Base-by-base conservation (phyloP, 1,140 invertebrate species). In the Megathymus violae region DNA sequence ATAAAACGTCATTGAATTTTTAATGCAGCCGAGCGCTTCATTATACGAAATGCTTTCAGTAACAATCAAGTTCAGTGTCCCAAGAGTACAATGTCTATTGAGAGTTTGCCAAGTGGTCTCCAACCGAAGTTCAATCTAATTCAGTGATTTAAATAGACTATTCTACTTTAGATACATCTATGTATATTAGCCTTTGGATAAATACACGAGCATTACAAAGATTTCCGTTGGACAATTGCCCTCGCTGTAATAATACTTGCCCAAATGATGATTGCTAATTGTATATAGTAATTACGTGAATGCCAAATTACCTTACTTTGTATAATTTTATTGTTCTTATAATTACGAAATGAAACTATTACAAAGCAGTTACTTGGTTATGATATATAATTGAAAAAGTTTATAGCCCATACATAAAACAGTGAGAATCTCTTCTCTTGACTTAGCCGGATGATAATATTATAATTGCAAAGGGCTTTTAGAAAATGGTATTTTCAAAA, bases 1-100 rank as follows among this genome's bases (percentile, higher is more conserved):
- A 5, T 22, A 22, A 22, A 22, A 22, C 19, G 19, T 22, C 19
- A 22, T 22, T 22, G 5, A 22, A 22, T 14, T 43, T 27, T 25
- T 5, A 54, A 54, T 41, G 13, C 16, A 11, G 9, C 11, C 3
- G 36, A 27, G 38, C 11, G 14, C 11, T 43, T 19, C 19, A 27
- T 43, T 56, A 41, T 43, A 25, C 11, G 7, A 56, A 54, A 43
- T 56, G 22, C 11, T 56, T 56, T 56, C 17, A 43, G 38, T 56
- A 56, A 56, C 19, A 56, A 43, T 56, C 38, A 56, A 56, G 51
- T 54, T 54, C 51, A 54, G 36, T 54, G 51, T 54, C 36, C 38
- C 36, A 54, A 54, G 51, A 54, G 51, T 41, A 41, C 7, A 52
- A 52, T 52, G 34, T 40, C 50, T 40, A 40, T 52, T 52, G 50